Evolutionary conservation across 2,888 invertebrate species (phyloP).

Genomic region (Acleris holmiana): DNA sequence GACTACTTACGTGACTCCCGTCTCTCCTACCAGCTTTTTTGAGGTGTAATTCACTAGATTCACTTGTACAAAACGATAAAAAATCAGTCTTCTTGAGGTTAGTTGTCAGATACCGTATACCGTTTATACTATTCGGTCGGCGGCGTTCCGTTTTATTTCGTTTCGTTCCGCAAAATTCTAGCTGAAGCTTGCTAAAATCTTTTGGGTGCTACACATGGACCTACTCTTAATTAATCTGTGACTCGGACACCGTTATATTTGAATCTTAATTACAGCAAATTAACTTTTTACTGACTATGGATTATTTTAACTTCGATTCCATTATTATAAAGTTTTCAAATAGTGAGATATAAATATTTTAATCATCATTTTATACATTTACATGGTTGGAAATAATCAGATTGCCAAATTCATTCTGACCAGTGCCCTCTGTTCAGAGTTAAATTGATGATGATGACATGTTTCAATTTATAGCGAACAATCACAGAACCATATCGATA

Average conservation of each 20-base stretch:
- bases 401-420: too few relatives aligned
- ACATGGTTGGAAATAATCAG: too few relatives aligned
- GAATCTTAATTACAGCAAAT: too few relatives aligned
- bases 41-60: constrained; percentile 45
- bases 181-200: constrained; percentile 1
- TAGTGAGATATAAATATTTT: too few relatives aligned
- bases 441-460: too few relatives aligned
- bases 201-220: neutral
- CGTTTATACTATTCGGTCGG: constrained; percentile 21
- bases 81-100: constrained; percentile 73
- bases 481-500: too few relatives aligned
- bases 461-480: too few relatives aligned
- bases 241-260: neutral
- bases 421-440: too few relatives aligned
- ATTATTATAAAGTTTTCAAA: too few relatives aligned
- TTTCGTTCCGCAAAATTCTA: constrained; percentile 7
- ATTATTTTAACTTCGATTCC: neutral
- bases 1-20: constrained; percentile 26
- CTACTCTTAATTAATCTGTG: too few relatives aligned
- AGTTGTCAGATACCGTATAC: constrained; percentile 55
- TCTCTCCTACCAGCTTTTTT: constrained; percentile 21
- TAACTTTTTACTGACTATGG: too few relatives aligned
- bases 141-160: constrained; percentile 24
- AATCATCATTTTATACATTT: too few relatives aligned
- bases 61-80: constrained; percentile 57